A percentile compares a stretch with the other conserved stretches of the same genome.
phyloP scores from a whole-genome alignment of 2,113 vertebrate genomes.

The Dromaius novaehollandiae region DNA sequence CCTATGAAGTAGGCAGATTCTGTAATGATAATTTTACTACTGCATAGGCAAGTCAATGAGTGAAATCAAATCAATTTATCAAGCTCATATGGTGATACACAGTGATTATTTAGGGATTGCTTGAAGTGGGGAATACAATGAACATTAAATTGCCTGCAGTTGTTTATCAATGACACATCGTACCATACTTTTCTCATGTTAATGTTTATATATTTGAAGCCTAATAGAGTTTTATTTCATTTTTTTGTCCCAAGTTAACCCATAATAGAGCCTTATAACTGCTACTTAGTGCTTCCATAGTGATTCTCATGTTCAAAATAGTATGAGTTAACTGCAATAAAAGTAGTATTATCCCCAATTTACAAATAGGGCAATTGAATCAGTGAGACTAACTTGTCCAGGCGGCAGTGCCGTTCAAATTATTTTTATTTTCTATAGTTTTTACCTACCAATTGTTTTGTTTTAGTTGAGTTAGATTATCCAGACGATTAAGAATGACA shows the following conservation, averaged over 20 bases:
- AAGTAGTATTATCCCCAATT: not conserved
- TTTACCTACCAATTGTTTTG: not conserved
- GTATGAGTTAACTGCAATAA: not conserved
- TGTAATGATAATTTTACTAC: constrained; percentile 40
- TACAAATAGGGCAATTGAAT: constrained; percentile 6
- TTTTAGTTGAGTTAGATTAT: not conserved
- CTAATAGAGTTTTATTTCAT: not conserved
- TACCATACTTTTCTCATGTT: constrained; percentile 20
- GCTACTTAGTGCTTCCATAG: not conserved
- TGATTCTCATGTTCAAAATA: not conserved
- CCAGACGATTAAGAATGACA: not conserved
- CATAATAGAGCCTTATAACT: not conserved
- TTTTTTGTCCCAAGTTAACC: not conserved
- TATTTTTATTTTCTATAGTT: not conserved
- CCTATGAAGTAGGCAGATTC: constrained; percentile 47
- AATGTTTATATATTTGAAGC: constrained; percentile 1
- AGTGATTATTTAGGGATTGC: constrained; percentile 33
- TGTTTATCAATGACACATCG: not conserved
- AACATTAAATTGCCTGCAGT: constrained; percentile 10
- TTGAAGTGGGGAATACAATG: constrained; percentile 1
- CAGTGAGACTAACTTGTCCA: constrained; percentile 11
- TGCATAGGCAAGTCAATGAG: constrained; percentile 48
- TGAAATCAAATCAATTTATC: constrained; percentile 62
- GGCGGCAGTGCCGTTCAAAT: not conserved
- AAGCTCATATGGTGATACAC: not conserved